phyloP scores from a whole-genome alignment of 2,888 invertebrate species.

The Lissocephala sabroskyi region DNA sequence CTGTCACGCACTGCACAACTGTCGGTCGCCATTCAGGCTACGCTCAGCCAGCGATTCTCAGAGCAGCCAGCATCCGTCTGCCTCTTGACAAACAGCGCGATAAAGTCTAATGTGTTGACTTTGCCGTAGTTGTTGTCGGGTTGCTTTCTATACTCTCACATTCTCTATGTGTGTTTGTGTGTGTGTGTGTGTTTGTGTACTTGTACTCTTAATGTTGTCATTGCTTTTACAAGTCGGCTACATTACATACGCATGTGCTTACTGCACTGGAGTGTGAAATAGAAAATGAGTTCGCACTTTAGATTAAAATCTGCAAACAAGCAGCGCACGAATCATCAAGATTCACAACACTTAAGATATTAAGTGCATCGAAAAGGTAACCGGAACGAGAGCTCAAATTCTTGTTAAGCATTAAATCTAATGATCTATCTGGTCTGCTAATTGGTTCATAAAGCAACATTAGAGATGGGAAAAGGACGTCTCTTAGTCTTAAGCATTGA shows the following conservation, averaged over 20 bases:
- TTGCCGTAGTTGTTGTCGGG: slow-evolving; percentile 6
- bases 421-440: too few species aligned
- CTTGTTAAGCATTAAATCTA: too few species aligned
- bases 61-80: slow-evolving; percentile 5
- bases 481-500: too few species aligned
- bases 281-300: slow-evolving; percentile 51
- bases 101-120: slow-evolving; percentile 6
- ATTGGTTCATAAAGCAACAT: too few species aligned
- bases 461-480: too few species aligned
- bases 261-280: slow-evolving; percentile 39
- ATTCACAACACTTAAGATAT: too few species aligned
- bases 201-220: slow-evolving; percentile 25
- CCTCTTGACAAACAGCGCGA: slow-evolving; percentile 10
- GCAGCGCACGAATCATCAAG: too few species aligned
- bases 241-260: slow-evolving; percentile 10
- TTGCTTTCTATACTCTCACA: neutral
- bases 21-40: neutral
- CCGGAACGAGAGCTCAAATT: too few species aligned
- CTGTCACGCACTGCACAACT: slow-evolving; percentile 1
- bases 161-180: neutral
- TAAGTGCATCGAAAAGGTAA: too few species aligned
- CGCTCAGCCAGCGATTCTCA: slow-evolving; percentile 2
- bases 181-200: neutral
- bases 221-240: slow-evolving; percentile 19
- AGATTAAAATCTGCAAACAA: slow-evolving; percentile 44